Evolutionary conservation across 2,888 invertebrate species (phyloP), one percentile per base, ranked within the genome.

Genomic region (Perithous albicinctus): DNA sequence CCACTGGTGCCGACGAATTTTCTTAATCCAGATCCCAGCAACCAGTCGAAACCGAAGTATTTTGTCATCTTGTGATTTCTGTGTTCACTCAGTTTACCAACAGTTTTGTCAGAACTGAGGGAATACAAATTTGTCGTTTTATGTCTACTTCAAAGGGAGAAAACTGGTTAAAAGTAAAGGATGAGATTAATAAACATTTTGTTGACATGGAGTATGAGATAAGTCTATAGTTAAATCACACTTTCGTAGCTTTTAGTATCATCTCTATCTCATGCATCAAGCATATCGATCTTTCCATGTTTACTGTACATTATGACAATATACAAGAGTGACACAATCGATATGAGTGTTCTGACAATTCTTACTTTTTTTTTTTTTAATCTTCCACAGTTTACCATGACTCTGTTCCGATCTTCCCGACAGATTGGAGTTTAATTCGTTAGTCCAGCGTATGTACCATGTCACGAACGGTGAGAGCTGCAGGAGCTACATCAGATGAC

Each of bases 91-190:
- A 3, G 32, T 43, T 64, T n/a, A 48, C 51, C 32, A 8, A 29
- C 29, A 23, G 26, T 67, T 48, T 35, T 18, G 29, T 75, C 64
- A 54, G 29, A 32, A 59, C 38, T 46, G 26, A 48, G 29, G 1
- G 26, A 54, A 41, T 54, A 64, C 66, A 18, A 72, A 72, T 72
- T 77, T 61, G 63, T 41, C 59, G 38, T 46, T 32, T 63, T 23
- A 20, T 35, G 35, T 41, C 35, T 18, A 77, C 43, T 67, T 81
- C 77, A 81, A 81, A 81, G 81, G 18, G 10, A 70, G 4, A n/a
- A 41, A 7, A 23, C 29, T 12, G 8, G 2, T n/a, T n/a, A 41
- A 29, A 61, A 67, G 59, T 56, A 46, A 32, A 46, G 10, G 18
- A 26, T 64, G 23, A 23, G 18, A 41, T 54, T 56, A 12, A 56